Base-by-base conservation (phyloP, 2,888 invertebrate species). In the Lamellibrachia columna region DNA sequence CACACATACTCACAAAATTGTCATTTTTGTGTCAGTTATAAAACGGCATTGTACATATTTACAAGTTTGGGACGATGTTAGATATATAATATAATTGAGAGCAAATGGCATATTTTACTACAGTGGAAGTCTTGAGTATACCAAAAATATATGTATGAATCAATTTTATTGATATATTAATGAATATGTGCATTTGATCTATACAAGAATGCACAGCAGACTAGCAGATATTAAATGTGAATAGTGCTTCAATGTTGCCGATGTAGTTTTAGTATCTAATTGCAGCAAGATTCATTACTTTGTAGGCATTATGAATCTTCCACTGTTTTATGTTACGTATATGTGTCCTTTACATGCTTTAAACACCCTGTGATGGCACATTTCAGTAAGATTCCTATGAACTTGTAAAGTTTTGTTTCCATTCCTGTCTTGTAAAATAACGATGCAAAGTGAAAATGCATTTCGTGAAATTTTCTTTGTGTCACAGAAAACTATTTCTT, bases 61-160 rank as follows among this genome's bases (percentile, higher is more conserved):
- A 75, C 75, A 75, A 75, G 15, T 75, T 75, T 75, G 75, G 75
- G 75, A 75, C 15, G 75, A 75, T 75, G 75, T 75, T 75, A 15
- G n/a, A 75, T 75, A 75, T 75, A 75, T 22, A 75, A 11, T 4
- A 75, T 75, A 75, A 75, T 75, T 22, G 75, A 75, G 75, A 75
- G 75, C 75, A 75, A 75, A 75, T 75, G 75, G 75, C 75, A 75
- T 75, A 75, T 75, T 75, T 75, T 75, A 75, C 75, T 75, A 75
- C 22, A 75, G 40, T 40, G 75, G 75, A 22, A 15, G n/a, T 6
- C n/a, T n/a, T 22, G 75, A 75, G 22, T 75, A 75, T 75, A 75
- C 75, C 75, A 75, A 75, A 75, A 75, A 75, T 75, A n/a, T 75
- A 75, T 75, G 9, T 9, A 75, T 75, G 75, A 75, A 75, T 75